A percentile compares a stretch with the other conserved stretches of the same genome.
phyloP scores from a whole-genome alignment of 2,113 vertebrate genomes.

The Condylura cristata region DNA sequence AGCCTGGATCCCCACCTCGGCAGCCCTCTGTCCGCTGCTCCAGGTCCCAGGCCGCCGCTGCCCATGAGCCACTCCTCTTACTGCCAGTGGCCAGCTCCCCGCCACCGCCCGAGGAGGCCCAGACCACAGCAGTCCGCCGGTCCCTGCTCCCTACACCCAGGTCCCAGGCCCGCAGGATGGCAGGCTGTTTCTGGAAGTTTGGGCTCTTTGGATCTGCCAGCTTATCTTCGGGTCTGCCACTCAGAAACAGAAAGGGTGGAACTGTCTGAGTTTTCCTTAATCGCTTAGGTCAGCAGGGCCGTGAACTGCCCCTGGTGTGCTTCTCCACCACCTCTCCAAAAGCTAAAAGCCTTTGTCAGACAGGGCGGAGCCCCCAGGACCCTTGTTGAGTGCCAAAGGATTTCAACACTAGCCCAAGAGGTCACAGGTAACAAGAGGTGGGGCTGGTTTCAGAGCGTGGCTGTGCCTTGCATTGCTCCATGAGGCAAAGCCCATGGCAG shows the following conservation, averaged over 20 bases:
- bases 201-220: neutral
- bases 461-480: neutral
- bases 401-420: neutral
- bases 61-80: neutral
- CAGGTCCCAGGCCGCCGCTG: neutral
- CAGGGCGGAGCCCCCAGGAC: neutral
- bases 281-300: neutral
- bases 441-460: neutral
- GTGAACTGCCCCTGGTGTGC: accelerated
- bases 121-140: accelerated
- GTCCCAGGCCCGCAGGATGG: neutral
- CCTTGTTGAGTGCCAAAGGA: neutral
- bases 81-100: neutral
- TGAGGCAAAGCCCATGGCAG: neutral
- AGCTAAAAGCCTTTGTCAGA: neutral
- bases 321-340: too few relatives aligned
- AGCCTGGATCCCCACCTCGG: too few relatives aligned
- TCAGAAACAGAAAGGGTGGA: neutral
- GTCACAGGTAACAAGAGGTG: neutral
- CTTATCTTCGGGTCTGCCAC: neutral
- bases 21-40: neutral
- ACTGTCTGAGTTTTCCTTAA: neutral
- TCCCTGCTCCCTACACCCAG: neutral
- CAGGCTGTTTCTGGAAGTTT: neutral
- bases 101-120: accelerated